These are phyloP conservation scores for Congeria kusceri DNA, from an alignment of 2,888 invertebrate species.

Conservation along the genomic window DNA sequence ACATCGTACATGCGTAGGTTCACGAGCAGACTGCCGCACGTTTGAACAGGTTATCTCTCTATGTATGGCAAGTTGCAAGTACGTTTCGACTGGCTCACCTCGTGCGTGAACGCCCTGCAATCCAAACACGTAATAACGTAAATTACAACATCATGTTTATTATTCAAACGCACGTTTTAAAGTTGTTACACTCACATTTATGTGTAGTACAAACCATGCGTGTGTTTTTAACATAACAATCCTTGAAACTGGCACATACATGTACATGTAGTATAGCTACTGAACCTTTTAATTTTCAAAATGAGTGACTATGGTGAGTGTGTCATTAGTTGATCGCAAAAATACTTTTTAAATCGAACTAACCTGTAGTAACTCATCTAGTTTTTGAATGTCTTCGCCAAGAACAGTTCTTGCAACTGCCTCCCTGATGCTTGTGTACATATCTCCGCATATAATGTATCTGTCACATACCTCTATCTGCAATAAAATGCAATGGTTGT, in stretches of 20 bases:
- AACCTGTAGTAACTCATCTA: slow-evolving; percentile 59
- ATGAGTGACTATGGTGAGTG: too few species aligned
- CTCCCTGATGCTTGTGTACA: slow-evolving; percentile 68
- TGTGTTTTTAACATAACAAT: too few species aligned
- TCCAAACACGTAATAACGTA: background rate
- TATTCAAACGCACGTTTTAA: too few species aligned
- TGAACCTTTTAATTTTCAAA: too few species aligned
- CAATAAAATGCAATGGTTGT: background rate
- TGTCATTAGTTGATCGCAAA: background rate
- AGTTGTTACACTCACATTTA: too few species aligned
- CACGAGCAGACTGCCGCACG: background rate
- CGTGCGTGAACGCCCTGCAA: slow-evolving; percentile 20
- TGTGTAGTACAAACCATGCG: too few species aligned
- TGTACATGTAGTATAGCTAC: too few species aligned
- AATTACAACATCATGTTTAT: too few species aligned
- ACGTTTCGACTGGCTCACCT: slow-evolving; percentile 43
- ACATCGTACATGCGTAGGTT: too few species aligned
- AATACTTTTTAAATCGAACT: background rate
- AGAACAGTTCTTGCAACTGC: slow-evolving; percentile 60
- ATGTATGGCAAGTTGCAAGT: slow-evolving; percentile 65
- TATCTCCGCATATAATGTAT: slow-evolving; percentile 68
- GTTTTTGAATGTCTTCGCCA: slow-evolving; percentile 44
- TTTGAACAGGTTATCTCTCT: slow-evolving; percentile 66
- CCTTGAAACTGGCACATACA: too few species aligned
- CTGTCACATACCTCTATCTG: slow-evolving; percentile 70